Evolutionary conservation across 2,113 vertebrate genomes (phyloP).

Genomic region (Chaetops frenatus): DNA sequence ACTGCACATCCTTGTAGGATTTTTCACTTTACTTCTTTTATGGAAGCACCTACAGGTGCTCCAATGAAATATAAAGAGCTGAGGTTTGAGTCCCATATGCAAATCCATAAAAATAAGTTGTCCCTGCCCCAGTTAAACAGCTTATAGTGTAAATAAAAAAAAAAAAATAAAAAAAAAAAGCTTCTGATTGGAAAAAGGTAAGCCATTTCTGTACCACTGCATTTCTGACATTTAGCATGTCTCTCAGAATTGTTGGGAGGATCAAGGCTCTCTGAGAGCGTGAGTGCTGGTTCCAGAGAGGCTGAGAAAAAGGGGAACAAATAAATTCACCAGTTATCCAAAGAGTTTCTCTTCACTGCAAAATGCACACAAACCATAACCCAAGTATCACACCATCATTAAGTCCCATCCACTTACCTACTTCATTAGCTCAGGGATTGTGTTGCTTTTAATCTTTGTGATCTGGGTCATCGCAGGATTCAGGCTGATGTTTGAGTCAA

Average conservation of each 20-base stretch:
- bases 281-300: background rate
- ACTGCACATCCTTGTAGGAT: background rate
- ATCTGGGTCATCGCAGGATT: constrained; percentile 18
- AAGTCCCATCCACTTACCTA: background rate
- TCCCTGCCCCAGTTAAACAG: background rate
- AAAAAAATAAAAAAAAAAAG: background rate
- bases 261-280: background rate
- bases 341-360: background rate
- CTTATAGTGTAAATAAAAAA: background rate
- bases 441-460: constrained; percentile 28
- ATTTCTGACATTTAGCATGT: background rate
- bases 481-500: background rate
- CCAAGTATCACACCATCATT: background rate
- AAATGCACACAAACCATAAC: background rate
- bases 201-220: background rate
- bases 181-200: background rate
- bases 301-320: background rate
- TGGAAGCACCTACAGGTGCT: background rate
- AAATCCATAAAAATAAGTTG: background rate
- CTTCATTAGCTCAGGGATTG: constrained; percentile 20
- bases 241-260: background rate
- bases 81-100: background rate
- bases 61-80: background rate
- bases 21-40: background rate
- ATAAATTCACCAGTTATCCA: background rate